Base-by-base conservation (phyloP, 2,113 vertebrate genomes). In the Aptenodytes patagonicus region DNA sequence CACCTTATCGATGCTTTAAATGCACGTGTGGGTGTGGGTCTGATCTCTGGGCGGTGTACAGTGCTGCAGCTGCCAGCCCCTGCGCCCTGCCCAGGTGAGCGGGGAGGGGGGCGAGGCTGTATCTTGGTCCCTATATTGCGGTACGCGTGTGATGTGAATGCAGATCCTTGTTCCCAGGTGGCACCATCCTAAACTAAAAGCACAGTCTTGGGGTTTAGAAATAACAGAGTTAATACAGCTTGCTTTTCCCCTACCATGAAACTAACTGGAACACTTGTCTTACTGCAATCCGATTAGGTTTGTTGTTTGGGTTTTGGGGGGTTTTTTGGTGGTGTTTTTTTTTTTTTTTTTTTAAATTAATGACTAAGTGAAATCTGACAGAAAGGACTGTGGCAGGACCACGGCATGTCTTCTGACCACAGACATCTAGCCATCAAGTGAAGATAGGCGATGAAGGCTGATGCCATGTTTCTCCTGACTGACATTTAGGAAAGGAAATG, bases 111-210 rank as follows among this genome's bases (percentile, higher is more conserved):
- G 6, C 0, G 6, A 34, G 44, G 19, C 42, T 46, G 25, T 32
- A 3, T 24, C 55, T 71, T 18, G 69, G 38, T 70, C 65, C 42
- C 47, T 34, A 1, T 2, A 2, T 6, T 57, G 73, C n/a, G 40
- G 26, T 29, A 28, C 0, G 0, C 0, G 1, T 62, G 42, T 46
- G 57, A 83, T 65, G 57, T 31, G 51, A 55, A 34, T 44, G 65
- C 55, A 40, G 18, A 16, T 52, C 42, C 34, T 34, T 51, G 20
- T 25, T 89, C 80, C 76, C 44, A 40, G 21, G 25, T 88, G 70
- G 34, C 38, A 12, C 40, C 49, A 31, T 47, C 44, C 42, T 73
- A 20, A 51, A 44, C 20, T 62, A 58, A 62, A 82, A 34, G 20
- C 38, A 26, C 12, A 32, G 22, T 24, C 42, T 26, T 32, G 31